Evolutionary conservation across 2,797 vertebrate genomes (phyloP), one percentile per base, ranked within the genome.

Genomic region (Chaetophractus vellerosus): DNA sequence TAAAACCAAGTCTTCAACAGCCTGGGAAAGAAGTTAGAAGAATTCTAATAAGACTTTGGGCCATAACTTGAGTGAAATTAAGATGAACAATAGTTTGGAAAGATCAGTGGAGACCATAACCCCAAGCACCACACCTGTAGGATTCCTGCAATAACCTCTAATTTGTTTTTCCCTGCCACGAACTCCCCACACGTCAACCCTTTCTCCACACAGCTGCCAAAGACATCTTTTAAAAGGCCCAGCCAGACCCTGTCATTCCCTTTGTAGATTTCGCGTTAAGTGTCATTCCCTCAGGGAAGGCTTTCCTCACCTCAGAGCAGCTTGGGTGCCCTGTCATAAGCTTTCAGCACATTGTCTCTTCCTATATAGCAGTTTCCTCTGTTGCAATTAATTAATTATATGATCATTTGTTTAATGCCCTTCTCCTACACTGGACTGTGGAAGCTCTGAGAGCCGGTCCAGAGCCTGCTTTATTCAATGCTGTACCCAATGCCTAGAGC

Each of bases 11-110:
- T 63, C n/a, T 88, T 88, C 19, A 59, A 76, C 2, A 88, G 41
- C 36, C 55, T 12, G 21, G 61, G 8, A 26, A 41, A 52, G 31
- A 45, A n/a, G 21, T 75, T 48, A 26, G 24, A 9, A 55, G 6
- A 36, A 50, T 52, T 80, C 63, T 55, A 72, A 36, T 6, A 48
- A 94, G 75, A 81, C 1, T 75, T 55, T 50, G 31, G 14, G 74
- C 14, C 50, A 57, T 33, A 72, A 55, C 19, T 23, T 88, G 52
- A 24, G 26, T 63, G 61, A 63, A 45, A 81, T 66, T 74, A 84
- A 38, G 41, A 76, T 92, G 88, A 92, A 83, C 31, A 92, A 92
- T 6, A 28, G 63, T 68, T 66, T 63, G 69, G 79, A 96, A 91
- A 92, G 74, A 6, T 90, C 72, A 72, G 9, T 59, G n/a, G 36